Base-by-base conservation (phyloP, 1,140 invertebrate genomes). In the Elysia chlorotica region DNA sequence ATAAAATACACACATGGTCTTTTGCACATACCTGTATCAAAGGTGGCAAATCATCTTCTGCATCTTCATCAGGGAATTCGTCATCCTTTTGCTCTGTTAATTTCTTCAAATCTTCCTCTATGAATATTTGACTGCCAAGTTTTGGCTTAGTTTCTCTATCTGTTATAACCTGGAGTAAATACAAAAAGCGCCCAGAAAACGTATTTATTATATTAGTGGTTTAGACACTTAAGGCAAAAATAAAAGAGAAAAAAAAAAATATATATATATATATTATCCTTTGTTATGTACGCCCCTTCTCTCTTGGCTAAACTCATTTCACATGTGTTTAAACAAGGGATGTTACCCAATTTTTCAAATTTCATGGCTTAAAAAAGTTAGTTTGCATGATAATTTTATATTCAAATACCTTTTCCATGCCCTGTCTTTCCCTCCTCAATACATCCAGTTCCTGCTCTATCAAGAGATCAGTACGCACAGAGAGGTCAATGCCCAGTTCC, bases 21-120 rank as follows among this genome's bases (percentile, higher is more conserved):
- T n/a, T n/a, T n/a, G n/a, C n/a, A n/a, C n/a, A n/a, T 57, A 86
- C 85, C 79, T 86, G 85, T 25, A 87, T 63, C 14, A 87, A 68
- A 35, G 84, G 82, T 41, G 85, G 83, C 31, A 87, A 74, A 65
- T 86, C 85, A 23, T 86, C 84, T 23, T 84, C 83, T 28, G 76
- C 79, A 67, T 81, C 79, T 10, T 37, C 56, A 10, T 80, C 79
- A 4, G 71, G 37, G 10, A 78, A 62, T 3, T 59, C 73, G 28
- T 81, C 77, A 23, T 79, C 74, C 31, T 77, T 69, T 25, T 76
- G 70, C 23, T 74, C 71, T 31, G 81, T 69, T n/a, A 85, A 74
- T 25, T 73, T 69, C 41, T 75, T 77, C n/a, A 86, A 72, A 62
- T 86, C 84, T 28, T 81, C 72, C 1, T 71, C 63, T 30, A 80